These are phyloP conservation scores for Phengaris alcon DNA, from an alignment of 2,888 invertebrate species.

Conservation along the genomic window DNA sequence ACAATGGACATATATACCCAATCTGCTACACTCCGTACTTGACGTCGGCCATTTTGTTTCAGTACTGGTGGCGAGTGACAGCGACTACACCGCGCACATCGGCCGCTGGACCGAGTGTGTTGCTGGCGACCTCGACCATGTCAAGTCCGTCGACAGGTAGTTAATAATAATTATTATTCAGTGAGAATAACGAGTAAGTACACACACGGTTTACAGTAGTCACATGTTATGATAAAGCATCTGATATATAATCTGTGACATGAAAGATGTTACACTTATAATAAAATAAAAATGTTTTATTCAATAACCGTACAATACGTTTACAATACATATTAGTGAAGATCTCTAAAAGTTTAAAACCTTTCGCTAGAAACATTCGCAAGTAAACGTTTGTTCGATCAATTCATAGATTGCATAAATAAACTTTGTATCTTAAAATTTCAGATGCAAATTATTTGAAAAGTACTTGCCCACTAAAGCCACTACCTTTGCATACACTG, in stretches of 20 bases:
- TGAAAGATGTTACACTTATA: too few relatives aligned
- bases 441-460: neutral
- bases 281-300: too few relatives aligned
- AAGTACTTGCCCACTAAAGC: too few relatives aligned
- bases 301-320: too few relatives aligned
- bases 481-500: too few relatives aligned
- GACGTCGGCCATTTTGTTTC: slow-evolving; percentile 42
- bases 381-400: neutral
- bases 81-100: slow-evolving; percentile 61
- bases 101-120: slow-evolving; percentile 67
- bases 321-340: too few relatives aligned
- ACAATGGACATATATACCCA: too few relatives aligned
- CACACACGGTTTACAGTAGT: too few relatives aligned
- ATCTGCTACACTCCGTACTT: neutral
- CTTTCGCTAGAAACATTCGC: neutral
- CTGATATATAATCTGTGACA: too few relatives aligned
- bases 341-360: too few relatives aligned
- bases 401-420: neutral
- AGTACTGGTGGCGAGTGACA: slow-evolving; percentile 49
- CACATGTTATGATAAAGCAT: too few relatives aligned
- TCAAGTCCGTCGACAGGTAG: slow-evolving; percentile 56
- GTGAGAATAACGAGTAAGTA: too few relatives aligned
- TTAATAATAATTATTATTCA: neutral
- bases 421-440: neutral
- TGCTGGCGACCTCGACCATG: slow-evolving; percentile 54